Conservation (phyloP, 1,140 invertebrate species). For the Idris sp. region DNA sequence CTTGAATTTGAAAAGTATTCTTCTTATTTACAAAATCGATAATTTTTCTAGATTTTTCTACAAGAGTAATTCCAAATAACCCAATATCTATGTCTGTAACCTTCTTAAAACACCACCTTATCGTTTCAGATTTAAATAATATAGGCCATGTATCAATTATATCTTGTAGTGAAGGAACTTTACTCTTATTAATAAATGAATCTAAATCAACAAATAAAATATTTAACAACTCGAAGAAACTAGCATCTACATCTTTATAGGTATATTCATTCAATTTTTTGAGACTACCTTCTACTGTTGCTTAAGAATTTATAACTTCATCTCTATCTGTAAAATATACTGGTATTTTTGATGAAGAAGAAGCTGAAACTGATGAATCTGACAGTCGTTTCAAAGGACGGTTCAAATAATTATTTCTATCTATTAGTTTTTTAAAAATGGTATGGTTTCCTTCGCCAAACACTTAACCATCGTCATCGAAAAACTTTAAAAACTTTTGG, state of each 20-base stretch:
- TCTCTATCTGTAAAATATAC: not conserved
- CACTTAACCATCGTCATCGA: slow-evolving; percentile 11
- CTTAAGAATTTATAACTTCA: not conserved
- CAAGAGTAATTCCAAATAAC: slow-evolving; percentile 7
- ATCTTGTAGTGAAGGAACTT: not conserved
- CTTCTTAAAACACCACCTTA: slow-evolving; percentile 13
- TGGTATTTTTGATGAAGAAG: not conserved
- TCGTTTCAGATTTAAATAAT: slow-evolving; percentile 14
- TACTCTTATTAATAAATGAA: not conserved
- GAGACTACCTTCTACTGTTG: not conserved
- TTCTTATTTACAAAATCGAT: not conserved
- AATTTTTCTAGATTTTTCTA: slow-evolving; percentile 12
- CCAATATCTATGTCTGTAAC: slow-evolving; percentile 12
- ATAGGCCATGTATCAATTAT: slow-evolving; percentile 10
- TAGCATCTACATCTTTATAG: not conserved
- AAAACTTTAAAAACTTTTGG: slow-evolving; percentile 7
- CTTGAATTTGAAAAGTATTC: slow-evolving; percentile 3
- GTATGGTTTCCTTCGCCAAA: slow-evolving; percentile 16
- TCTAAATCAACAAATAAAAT: not conserved
- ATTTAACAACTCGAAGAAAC: slow-evolving; percentile 12
- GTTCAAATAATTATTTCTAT: slow-evolving; percentile 9
- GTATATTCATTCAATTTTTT: slow-evolving; percentile 14
- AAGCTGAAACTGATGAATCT: not conserved
- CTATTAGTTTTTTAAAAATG: slow-evolving; percentile 2
- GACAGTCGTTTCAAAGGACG: not conserved